Base-by-base conservation (phyloP, 1,140 invertebrate species). In the Halesus radiatus region DNA sequence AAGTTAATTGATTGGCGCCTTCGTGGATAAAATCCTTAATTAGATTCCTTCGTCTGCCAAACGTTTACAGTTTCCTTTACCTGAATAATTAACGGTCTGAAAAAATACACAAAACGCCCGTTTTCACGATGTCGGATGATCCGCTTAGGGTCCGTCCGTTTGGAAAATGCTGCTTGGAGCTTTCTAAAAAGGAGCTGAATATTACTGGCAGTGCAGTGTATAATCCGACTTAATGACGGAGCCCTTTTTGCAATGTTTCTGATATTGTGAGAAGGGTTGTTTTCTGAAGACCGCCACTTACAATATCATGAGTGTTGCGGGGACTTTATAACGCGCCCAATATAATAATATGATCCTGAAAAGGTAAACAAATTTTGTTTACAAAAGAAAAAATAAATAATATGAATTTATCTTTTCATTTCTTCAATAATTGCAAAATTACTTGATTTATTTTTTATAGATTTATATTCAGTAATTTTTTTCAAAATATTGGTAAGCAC, bases 1-100 rank as follows among this genome's bases (percentile, higher is more conserved):
- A 72, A 72, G 53, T 32, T 76, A 76, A 76, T 76, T 76, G 74
- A 76, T 76, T 76, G 56, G 74, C 53, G 26, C 74, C 74, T 76
- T 60, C 74, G 26, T 62, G 53, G 53, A 76, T 76, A 37, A 60
- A 76, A 37, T 56, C 8, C 32, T 72, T 76, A 76, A 76, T 76
- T 76, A 60, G 56, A 76, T 76, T 62, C 32, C 22, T 62, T 60
- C 56, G 26, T 37, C 50, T 54, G 50, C 53, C 26, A 58, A 58
- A 74, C 52, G 72, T 74, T 54, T 76, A 76, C 29, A 3, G 32
- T 45, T 76, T 45, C 56, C 74, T 76, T 64, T 77, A 45, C 60
- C 45, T 50, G 76, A 77, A 77, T 77, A 77, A 77, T 77, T 77
- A 77, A 76, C 74, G 74, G 18, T 54, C 29, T 62, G 26, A 62